phyloP scores from a whole-genome alignment of 2,797 vertebrate genomes.

The Rhabdomys pumilio region DNA sequence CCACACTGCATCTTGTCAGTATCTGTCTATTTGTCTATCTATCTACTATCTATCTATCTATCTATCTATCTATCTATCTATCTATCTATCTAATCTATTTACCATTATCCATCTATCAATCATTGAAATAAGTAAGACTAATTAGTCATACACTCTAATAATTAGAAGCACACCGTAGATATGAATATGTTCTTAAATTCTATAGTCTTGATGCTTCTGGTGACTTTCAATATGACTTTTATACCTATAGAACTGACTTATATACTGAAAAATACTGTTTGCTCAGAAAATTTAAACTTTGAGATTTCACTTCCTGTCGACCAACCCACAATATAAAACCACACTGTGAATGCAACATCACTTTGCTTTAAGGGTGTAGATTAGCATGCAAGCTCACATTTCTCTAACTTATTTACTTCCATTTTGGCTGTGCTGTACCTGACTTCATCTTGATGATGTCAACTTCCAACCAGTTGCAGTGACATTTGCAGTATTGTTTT shows the following conservation, averaged over 20 bases:
- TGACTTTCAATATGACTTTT: not conserved
- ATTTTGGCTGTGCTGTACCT: not conserved
- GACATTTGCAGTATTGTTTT: not conserved
- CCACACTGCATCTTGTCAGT: not conserved
- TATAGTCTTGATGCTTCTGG: not conserved
- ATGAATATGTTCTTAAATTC: not conserved
- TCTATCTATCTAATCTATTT: not conserved
- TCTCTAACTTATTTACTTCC: not conserved
- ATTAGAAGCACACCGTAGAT: not conserved
- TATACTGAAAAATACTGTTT: not conserved
- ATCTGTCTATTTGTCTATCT: not conserved
- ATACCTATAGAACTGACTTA: not conserved
- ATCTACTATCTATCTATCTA: not conserved
- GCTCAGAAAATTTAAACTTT: conserved; percentile 11
- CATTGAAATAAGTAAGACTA: conserved; percentile 44
- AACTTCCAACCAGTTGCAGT: not conserved
- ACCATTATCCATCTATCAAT: not conserved
- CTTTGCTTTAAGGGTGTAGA: not conserved
- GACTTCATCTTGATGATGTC: not conserved
- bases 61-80: not conserved
- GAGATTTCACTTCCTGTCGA: conserved; percentile 3
- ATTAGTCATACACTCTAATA: not conserved
- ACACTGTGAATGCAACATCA: not conserved
- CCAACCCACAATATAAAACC: not conserved
- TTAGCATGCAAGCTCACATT: not conserved